Evolutionary conservation across 2,113 vertebrate species (phyloP), one percentile per base, ranked within the genome.

Genomic region (Hiodon alosoides): DNA sequence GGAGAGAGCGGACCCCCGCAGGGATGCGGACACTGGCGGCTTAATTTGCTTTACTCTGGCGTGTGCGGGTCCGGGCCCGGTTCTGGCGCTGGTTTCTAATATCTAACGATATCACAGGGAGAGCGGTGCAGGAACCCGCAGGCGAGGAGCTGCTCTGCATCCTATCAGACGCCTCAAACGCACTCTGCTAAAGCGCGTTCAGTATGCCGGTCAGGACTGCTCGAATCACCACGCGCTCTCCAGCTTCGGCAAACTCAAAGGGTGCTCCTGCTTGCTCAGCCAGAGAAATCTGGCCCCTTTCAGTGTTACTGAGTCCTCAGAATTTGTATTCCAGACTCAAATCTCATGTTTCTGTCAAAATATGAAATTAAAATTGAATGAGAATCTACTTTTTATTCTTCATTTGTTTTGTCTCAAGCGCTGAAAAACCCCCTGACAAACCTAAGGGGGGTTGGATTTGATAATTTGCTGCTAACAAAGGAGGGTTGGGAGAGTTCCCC

Each of bases 231-330:
- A 79, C 76, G 76, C 80, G 83, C 80, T 85, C 88, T 88, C 85
- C 81, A 87, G 90, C 89, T 87, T 84, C 78, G 80, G 87, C 88
- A 88, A 87, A 89, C 87, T 91, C 88, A 90, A 92, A 91, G 89
- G 87, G 72, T 89, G 89, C 80, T 83, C 72, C 86, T 84, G 79
- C 83, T 84, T 81, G 80, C 85, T 82, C 79, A 78, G 84, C 85
- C 73, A 84, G 78, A 84, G 86, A 83, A 87, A 89, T 86, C 86
- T 87, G 86, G 84, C 88, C 86, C 54, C 86, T 85, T 90, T 90
- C 90, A 89, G 88, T 89, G 31, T 88, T 92, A 90, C 90, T 91
- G 89, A 91, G 89, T 88, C 82, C 85, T 87, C 83, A 81, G 86
- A 86, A 90, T 90, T 90, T 89, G 87, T 88, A 91, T 91, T 88